phyloP scores from a whole-genome alignment of 1,140 invertebrate genomes.

The Lordiphosa stackelbergi region DNA sequence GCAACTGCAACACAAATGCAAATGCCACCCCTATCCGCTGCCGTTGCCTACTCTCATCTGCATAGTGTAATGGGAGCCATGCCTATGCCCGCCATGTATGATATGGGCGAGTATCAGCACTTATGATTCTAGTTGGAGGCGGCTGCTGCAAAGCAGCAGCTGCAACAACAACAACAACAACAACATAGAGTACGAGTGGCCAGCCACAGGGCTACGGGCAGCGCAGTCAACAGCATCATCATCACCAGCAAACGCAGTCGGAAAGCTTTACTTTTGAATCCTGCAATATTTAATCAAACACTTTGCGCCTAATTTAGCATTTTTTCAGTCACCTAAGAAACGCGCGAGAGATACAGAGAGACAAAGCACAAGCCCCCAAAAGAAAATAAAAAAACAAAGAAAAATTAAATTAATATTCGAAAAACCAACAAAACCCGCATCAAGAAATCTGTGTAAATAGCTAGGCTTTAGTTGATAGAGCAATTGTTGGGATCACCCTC shows the following conservation, averaged over 20 bases:
- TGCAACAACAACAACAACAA: constrained; percentile 21
- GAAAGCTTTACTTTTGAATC: constrained; percentile 59
- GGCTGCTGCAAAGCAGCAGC: constrained; percentile 46
- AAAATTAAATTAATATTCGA: constrained; percentile 5
- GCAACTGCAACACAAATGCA: constrained; percentile 48
- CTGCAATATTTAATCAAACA: constrained; percentile 32
- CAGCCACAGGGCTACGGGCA: constrained; percentile 25
- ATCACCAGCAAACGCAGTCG: constrained; percentile 24
- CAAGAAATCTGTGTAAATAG: constrained; percentile 67
- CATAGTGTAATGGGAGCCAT: constrained; percentile 76
- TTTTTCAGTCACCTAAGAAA: constrained; percentile 33
- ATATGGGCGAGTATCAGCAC: constrained; percentile 76
- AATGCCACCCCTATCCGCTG: constrained; percentile 71
- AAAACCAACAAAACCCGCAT: constrained; percentile 31
- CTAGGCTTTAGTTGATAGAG: constrained; percentile 66
- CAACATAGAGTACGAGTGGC: constrained; percentile 33
- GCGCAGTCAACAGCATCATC: constrained; percentile 38
- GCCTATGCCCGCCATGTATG: constrained; percentile 72
- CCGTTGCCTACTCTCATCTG: constrained; percentile 75
- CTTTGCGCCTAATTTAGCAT: constrained; percentile 40
- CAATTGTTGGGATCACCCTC: constrained; percentile 15
- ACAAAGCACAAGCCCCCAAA: constrained; percentile 26
- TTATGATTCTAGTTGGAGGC: constrained; percentile 77
- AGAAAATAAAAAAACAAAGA: constrained; percentile 9
- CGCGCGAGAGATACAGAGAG: constrained; percentile 15